Base-by-base conservation (phyloP, 2,797 vertebrate species). In the Chloroceryle amazona region DNA sequence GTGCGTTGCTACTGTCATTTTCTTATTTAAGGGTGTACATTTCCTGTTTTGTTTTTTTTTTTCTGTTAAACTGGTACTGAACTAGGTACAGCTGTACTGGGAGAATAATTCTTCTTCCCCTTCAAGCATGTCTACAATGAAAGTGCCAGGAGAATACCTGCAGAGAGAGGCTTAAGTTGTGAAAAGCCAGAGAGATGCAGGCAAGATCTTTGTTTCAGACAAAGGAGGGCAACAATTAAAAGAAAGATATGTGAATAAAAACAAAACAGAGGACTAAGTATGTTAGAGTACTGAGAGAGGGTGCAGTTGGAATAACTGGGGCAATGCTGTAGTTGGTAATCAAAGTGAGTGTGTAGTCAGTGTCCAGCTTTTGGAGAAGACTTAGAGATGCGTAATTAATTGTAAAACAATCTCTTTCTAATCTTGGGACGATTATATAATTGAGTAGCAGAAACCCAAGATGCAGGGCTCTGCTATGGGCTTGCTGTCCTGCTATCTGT, bases 1-100 rank as follows among this genome's bases (percentile, higher is more conserved):
- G 33, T 14, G 46, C 25, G 21, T 29, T 51, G 66, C 46, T 51
- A 12, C 19, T 0, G 0, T 66, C n/a, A 37, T 28, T 47, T n/a
- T 63, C 33, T 58, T 58, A 26, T 51, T 66, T 52, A 57, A 33
- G 7, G 9, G 11, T 29, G 11, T 44, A 31, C 37, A 9, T 9
- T 39, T 31, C 29, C 13, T 46, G 44, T 5, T 6, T 37, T 10
- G 10, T 37, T 37, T 37, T 37, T 37, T 26, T 26, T 20, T 22
- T 11, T 25, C 29, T 55, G 23, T 66, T 71, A 57, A 66, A 26
- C 41, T 35, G 12, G 10, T 66, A 42, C 46, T 6, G 11, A 75
- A 81, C 26, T 31, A 66, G 71, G 51, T 35, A 3, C 0, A 49
- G 51, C 26, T 42, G 33, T 57, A n/a, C 21, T 41, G 49, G n/a